Conservation (phyloP, 2,113 vertebrate genomes). For the Pleuronectes platessa region DNA sequence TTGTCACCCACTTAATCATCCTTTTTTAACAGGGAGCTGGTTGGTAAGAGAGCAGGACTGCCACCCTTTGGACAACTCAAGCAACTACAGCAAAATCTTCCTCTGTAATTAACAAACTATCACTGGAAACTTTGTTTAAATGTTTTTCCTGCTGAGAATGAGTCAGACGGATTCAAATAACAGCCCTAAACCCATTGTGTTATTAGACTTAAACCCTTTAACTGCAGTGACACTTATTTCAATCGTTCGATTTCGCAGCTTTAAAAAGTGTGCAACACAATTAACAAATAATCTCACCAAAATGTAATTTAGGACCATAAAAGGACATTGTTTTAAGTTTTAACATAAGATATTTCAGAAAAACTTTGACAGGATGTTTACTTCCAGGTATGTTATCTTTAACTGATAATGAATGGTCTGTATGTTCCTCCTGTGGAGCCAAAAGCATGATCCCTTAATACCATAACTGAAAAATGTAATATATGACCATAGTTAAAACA, state of each 20-base stretch:
- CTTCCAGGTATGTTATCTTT: too few relatives aligned
- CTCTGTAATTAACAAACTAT: background rate
- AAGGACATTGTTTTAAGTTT: background rate
- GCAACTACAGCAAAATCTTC: conserved; percentile 13
- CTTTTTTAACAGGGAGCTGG: background rate
- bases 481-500: background rate
- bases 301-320: background rate
- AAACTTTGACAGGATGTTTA: too few relatives aligned
- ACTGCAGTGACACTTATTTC: background rate
- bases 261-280: background rate
- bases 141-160: background rate
- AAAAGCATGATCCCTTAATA: too few relatives aligned
- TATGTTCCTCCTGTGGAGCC: too few relatives aligned
- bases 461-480: too few relatives aligned
- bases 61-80: conserved; percentile 54
- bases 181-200: background rate
- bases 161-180: background rate
- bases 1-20: conserved; percentile 37
- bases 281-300: background rate
- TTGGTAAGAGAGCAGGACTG: conserved; percentile 58
- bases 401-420: too few relatives aligned
- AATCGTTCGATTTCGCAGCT: background rate
- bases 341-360: too few relatives aligned
- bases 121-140: background rate
- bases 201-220: background rate